Conservation (phyloP, 2,888 invertebrate species). For the Sminthurides aquaticus region DNA sequence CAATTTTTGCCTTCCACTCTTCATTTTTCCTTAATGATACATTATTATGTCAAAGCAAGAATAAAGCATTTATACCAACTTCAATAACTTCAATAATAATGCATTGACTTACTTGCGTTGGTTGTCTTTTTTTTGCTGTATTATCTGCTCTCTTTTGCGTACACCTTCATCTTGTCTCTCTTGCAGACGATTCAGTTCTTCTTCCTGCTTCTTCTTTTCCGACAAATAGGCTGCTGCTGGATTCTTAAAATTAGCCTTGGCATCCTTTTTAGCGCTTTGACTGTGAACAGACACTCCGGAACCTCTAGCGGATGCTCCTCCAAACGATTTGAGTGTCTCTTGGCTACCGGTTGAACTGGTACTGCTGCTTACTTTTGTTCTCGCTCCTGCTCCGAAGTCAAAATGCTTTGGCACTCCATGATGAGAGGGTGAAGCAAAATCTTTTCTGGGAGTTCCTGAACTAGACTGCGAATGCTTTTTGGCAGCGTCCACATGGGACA, state of each 20-base stretch:
- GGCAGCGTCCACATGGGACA: no score
- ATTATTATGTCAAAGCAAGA: slow-evolving; percentile 8
- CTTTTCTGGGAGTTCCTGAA: no score
- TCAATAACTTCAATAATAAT: slow-evolving; percentile 3
- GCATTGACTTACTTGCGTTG: slow-evolving; percentile 27
- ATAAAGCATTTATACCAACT: slow-evolving; percentile 3
- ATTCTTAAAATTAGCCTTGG: neutral
- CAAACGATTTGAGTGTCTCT: neutral
- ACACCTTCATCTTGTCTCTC: slow-evolving; percentile 21
- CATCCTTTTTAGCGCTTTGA: neutral
- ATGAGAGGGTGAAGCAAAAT: no score
- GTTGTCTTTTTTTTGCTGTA: slow-evolving; percentile 23
- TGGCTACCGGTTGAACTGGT: neutral
- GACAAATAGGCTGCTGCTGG: neutral
- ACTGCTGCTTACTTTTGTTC: neutral
- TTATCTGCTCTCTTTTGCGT: slow-evolving; percentile 19
- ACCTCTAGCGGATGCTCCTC: neutral
- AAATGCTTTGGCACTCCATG: no score
- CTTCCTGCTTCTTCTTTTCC: slow-evolving; percentile 13
- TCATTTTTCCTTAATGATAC: slow-evolving; percentile 27
- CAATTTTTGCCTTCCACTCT: slow-evolving; percentile 33
- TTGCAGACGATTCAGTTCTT: slow-evolving; percentile 21
- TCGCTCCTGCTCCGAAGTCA: neutral
- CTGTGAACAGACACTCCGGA: neutral
- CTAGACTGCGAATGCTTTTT: no score